Evolutionary conservation across 1,140 invertebrate species (phyloP).

Genomic region (Palaemon carinicauda): DNA sequence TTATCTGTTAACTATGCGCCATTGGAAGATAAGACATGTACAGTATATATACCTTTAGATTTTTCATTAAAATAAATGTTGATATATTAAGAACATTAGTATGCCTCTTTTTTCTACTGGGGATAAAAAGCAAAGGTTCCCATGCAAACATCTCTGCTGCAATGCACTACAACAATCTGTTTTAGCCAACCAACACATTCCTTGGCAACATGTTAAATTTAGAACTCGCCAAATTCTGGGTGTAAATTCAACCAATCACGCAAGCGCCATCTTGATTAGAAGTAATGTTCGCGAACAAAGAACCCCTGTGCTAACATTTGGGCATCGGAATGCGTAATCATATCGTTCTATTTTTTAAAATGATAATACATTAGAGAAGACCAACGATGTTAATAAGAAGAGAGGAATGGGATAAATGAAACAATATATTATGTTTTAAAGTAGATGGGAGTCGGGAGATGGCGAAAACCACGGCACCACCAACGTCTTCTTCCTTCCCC

Average conservation of each 20-base stretch:
- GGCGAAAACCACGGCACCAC: neutral
- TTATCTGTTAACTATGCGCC: too few species aligned
- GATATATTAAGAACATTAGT: too few species aligned
- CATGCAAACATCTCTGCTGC: too few species aligned
- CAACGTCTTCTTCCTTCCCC: neutral
- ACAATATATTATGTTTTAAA: neutral
- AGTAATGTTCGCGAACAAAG: constrained; percentile 50
- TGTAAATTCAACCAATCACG: neutral
- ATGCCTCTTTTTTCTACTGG: too few species aligned
- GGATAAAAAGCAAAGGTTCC: too few species aligned
- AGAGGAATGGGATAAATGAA: constrained; percentile 13
- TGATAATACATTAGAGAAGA: neutral
- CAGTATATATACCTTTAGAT: too few species aligned
- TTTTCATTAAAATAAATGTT: too few species aligned
- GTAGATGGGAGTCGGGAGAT: neutral
- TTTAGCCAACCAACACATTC: neutral
- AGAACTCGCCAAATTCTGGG: neutral
- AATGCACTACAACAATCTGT: neutral
- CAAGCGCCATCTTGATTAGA: constrained; percentile 30
- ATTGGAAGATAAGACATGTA: too few species aligned
- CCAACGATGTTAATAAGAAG: neutral
- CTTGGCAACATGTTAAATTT: neutral
- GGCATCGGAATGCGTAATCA: neutral
- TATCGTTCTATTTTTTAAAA: neutral
- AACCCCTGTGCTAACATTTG: neutral